Conservation (phyloP, 2,113 vertebrate species). For the Nansenia antarctica region DNA sequence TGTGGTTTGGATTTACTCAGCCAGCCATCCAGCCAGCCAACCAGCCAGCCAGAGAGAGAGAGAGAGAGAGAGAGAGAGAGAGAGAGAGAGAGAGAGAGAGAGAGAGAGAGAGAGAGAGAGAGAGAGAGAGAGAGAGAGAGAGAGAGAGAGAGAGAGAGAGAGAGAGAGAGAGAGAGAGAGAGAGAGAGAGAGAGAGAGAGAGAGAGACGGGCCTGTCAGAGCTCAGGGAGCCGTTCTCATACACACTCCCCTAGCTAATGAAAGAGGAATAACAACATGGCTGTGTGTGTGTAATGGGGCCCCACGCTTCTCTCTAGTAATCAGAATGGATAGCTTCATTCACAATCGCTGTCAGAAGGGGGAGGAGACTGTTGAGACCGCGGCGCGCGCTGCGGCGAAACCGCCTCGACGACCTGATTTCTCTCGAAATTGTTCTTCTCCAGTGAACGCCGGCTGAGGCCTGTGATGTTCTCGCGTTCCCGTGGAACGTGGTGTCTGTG, state of each 20-base stretch:
- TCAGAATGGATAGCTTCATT: conserved; percentile 1
- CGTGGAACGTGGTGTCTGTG: no score
- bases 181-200: neutral
- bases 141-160: neutral
- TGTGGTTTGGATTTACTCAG: conserved; percentile 30
- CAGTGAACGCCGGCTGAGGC: neutral
- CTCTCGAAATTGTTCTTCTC: neutral
- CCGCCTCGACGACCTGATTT: neutral
- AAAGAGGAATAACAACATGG: neutral
- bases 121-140: neutral
- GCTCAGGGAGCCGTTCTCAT: neutral
- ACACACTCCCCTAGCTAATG: neutral
- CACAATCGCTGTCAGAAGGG: neutral
- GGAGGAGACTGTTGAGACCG: neutral
- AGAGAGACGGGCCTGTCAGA: neutral
- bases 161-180: neutral
- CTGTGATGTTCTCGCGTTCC: no score
- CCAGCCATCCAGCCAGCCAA: neutral
- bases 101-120: neutral
- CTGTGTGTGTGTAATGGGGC: neutral
- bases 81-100: neutral
- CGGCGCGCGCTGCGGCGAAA: neutral
- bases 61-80: neutral
- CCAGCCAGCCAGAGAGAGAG: neutral
- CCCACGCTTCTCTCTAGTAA: neutral